A percentile compares a stretch with the other conserved stretches of the same genome.
phyloP scores from a whole-genome alignment of 2,113 vertebrate species.

The Anseranas semipalmata region DNA sequence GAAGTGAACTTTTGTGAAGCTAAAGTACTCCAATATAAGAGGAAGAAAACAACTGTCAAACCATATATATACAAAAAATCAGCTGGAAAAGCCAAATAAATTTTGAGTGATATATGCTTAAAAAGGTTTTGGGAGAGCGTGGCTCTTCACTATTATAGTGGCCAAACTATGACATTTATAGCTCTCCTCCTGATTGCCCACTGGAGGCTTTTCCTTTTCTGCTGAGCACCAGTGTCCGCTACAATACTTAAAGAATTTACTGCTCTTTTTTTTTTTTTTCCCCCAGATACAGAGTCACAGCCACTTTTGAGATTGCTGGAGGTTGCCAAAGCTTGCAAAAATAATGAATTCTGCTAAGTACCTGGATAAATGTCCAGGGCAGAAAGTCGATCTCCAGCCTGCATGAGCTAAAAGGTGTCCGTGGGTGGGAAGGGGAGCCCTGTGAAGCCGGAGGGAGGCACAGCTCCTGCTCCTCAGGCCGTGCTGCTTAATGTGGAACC shows the following conservation, averaged over 20 bases:
- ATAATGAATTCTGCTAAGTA: rapidly evolving
- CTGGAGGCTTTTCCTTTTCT: not conserved
- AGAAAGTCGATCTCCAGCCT: not conserved
- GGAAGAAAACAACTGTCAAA: not conserved
- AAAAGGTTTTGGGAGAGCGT: not conserved
- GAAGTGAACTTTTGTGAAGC: not conserved
- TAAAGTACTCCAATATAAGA: not conserved
- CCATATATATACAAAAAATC: not conserved
- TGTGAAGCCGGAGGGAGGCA: not conserved
- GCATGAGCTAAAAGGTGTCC: not conserved
- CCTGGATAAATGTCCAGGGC: not conserved
- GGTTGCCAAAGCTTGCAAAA: not conserved
- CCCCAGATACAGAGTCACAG: not conserved
- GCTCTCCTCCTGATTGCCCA: not conserved
- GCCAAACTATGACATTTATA: not conserved
- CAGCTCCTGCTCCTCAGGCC: not conserved
- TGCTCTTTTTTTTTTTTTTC: not conserved
- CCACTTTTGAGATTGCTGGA: not conserved
- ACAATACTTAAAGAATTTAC: not conserved
- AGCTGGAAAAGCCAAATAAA: not conserved
- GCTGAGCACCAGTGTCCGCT: not conserved
- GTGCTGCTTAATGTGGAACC: not conserved
- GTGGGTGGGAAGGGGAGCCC: not conserved
- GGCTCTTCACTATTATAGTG: not conserved
- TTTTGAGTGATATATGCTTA: not conserved